A percentile compares a stretch with the other conserved stretches of the same genome.
Conservation (phyloP, 1,140 invertebrate species). For the Apis dorsata region DNA sequence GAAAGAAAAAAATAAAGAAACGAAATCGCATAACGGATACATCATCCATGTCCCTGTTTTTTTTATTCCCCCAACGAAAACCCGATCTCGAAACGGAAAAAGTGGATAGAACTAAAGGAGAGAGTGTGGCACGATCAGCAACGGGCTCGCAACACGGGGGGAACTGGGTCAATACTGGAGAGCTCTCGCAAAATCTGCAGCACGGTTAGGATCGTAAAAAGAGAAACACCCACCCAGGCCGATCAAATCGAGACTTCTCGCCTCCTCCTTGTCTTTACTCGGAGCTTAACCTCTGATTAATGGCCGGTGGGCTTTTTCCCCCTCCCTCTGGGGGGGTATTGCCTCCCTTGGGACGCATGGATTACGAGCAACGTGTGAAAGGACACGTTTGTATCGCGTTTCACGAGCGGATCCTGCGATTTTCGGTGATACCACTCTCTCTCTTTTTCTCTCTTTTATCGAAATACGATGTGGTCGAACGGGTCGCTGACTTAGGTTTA, state of each 20-base stretch:
- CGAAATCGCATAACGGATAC: not conserved
- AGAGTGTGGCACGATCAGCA: not conserved
- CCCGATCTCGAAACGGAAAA: constrained; percentile 27
- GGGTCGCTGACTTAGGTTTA: no score
- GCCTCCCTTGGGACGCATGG: not conserved
- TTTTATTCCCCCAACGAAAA: constrained; percentile 6
- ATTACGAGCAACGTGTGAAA: constrained; percentile 12
- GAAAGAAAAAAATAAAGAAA: no score
- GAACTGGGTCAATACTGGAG: constrained; percentile 24
- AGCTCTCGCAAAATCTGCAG: constrained; percentile 26
- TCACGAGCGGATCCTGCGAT: not conserved
- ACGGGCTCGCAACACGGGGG: not conserved
- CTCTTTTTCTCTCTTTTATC: no score
- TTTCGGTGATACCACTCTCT: not conserved
- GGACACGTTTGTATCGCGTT: constrained; percentile 10
- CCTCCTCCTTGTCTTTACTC: constrained; percentile 30
- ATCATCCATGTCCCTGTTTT: not conserved
- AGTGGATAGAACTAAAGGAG: constrained; percentile 20
- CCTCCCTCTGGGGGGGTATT: constrained; percentile 4
- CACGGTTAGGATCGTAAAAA: constrained; percentile 28
- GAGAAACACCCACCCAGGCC: not conserved
- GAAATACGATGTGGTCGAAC: no score
- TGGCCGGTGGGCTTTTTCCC: constrained; percentile 26
- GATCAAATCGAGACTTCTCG: constrained; percentile 35
- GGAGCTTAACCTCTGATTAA: constrained; percentile 45